Percentiles rank a stretch among this genome's conserved stretches.
These are phyloP conservation scores for Phlogophora meticulosa DNA, from an alignment of 2,888 invertebrate genomes.

Conservation along the genomic window DNA sequence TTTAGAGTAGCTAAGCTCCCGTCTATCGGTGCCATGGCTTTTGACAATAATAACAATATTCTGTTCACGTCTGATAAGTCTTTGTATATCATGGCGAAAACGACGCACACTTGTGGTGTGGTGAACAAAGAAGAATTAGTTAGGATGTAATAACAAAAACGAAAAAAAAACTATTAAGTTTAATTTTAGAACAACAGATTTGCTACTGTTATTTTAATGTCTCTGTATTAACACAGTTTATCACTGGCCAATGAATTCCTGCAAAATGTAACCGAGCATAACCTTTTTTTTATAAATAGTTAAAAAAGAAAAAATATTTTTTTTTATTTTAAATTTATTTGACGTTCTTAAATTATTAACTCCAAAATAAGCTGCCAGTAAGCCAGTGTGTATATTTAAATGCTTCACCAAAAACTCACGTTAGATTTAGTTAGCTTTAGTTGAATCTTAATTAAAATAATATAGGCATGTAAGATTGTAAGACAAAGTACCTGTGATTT, in stretches of 20 bases:
- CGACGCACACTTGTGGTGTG: conserved; percentile 63
- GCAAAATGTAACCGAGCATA: too few species aligned
- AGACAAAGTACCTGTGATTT: conserved; percentile 58
- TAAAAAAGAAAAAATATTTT: not conserved
- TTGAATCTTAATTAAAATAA: conserved; percentile 36
- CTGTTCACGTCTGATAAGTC: conserved; percentile 77
- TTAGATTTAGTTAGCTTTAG: conserved; percentile 20
- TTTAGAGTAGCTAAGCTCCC: conserved; percentile 75
- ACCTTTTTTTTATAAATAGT: not conserved
- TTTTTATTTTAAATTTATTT: not conserved
- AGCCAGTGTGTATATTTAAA: not conserved
- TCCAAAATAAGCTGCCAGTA: not conserved
- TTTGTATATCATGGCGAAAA: conserved; percentile 73
- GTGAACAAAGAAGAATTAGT: conserved; percentile 1
- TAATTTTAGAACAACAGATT: not conserved
- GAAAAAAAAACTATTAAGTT: not conserved
- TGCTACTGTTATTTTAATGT: too few species aligned
- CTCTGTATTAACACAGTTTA: not conserved
- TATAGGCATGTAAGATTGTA: conserved; percentile 28
- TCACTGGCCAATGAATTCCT: not conserved
- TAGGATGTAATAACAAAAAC: conserved; percentile 22
- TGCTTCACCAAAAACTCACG: conserved; percentile 7
- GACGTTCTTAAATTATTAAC: not conserved
- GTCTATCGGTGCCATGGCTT: conserved; percentile 79
- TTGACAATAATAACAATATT: conserved; percentile 83